Evolutionary conservation across 2,888 invertebrate species (phyloP).

Genomic region (Ochropleura leucogaster): DNA sequence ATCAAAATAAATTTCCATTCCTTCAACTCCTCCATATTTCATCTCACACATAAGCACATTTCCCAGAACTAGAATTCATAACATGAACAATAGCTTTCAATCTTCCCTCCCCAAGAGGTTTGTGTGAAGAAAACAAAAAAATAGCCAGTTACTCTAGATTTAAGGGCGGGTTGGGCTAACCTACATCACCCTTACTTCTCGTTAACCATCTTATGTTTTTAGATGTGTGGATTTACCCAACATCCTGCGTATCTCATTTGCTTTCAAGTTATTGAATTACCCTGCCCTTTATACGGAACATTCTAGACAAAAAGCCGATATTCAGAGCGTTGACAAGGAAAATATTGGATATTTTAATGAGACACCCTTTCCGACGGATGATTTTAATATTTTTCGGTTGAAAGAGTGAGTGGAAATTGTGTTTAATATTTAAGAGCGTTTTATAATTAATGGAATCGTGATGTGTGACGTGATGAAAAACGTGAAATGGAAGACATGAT

Average conservation of each 20-base stretch:
- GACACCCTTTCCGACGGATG: constrained; percentile 34
- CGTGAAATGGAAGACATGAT: not conserved
- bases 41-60: constrained; percentile 21
- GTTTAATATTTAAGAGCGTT: constrained; percentile 26
- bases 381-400: constrained; percentile 38
- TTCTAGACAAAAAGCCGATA: constrained; percentile 45
- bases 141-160: constrained; percentile 55
- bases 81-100: constrained; percentile 53
- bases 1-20: constrained; percentile 16
- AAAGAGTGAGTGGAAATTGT: constrained; percentile 24
- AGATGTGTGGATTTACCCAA: constrained; percentile 51
- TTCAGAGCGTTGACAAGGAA: constrained; percentile 53
- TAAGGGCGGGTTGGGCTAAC: constrained; percentile 37
- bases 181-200: constrained; percentile 49
- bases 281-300: constrained; percentile 36
- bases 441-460: constrained; percentile 25
- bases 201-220: constrained; percentile 63
- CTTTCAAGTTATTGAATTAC: constrained; percentile 62
- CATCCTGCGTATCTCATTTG: constrained; percentile 52
- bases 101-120: constrained; percentile 46
- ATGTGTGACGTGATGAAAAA: constrained; percentile 11
- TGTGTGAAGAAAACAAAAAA: constrained; percentile 53
- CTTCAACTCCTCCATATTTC: constrained; percentile 9
- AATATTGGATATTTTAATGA: constrained; percentile 65
- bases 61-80: constrained; percentile 58